These are phyloP conservation scores for Diarsia brunnea DNA, from an alignment of 2,888 invertebrate genomes.

Conservation along the genomic window DNA sequence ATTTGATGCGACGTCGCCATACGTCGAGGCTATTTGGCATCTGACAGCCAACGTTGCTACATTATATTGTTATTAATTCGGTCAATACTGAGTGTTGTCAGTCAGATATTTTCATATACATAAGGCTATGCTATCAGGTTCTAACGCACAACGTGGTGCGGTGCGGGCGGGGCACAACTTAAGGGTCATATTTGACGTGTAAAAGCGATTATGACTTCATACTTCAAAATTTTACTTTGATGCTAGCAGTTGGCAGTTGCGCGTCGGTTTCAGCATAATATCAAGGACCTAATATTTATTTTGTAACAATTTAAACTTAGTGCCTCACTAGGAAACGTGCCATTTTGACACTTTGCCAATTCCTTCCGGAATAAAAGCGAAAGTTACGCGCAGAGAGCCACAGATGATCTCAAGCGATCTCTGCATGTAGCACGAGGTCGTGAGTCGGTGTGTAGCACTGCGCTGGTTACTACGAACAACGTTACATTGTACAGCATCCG, in stretches of 20 bases:
- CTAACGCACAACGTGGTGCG: too few species aligned
- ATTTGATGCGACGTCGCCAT: too few species aligned
- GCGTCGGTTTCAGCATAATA: not conserved
- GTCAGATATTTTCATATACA: too few species aligned
- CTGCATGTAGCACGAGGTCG: not conserved
- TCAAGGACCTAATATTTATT: not conserved
- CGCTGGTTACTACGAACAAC: not conserved
- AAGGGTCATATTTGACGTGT: not conserved
- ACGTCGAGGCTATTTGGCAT: too few species aligned
- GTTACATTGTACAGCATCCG: not conserved
- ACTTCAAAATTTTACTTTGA: not conserved
- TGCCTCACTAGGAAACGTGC: not conserved
- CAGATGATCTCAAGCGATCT: slow-evolving; percentile 10
- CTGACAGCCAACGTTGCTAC: too few species aligned
- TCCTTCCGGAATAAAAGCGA: slow-evolving; percentile 16
- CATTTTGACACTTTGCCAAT: slow-evolving; percentile 47
- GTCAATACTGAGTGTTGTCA: too few species aligned
- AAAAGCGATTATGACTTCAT: not conserved
- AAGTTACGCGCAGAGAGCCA: slow-evolving; percentile 7
- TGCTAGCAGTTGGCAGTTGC: not conserved
- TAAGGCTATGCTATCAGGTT: too few species aligned
- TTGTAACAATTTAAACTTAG: not conserved
- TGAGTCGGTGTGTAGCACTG: not conserved
- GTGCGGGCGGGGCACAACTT: too few species aligned
- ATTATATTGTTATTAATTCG: too few species aligned